phyloP scores from a whole-genome alignment of 2,113 vertebrate species.

The Heterochromis multidens region DNA sequence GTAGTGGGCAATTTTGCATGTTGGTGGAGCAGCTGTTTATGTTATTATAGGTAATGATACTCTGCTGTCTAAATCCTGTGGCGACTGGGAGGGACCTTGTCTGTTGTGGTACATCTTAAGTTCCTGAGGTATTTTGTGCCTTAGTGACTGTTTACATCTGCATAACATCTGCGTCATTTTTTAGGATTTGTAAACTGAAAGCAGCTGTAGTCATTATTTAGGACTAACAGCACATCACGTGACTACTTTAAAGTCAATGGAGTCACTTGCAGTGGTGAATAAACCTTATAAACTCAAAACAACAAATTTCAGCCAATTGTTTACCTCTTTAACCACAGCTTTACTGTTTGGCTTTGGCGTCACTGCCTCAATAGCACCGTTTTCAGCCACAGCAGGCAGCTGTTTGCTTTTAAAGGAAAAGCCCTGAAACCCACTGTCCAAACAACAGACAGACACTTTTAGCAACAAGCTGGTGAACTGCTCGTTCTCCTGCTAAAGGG shows the following conservation, averaged over 20 bases:
- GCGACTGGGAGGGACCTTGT: slow-evolving; percentile 47
- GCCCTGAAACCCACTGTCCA: background rate
- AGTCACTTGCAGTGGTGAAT: background rate
- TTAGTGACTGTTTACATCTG: background rate
- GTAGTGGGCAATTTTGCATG: background rate
- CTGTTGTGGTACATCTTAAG: slow-evolving; percentile 5
- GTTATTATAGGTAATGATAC: slow-evolving; percentile 63
- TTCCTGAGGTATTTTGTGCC: background rate
- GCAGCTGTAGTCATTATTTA: background rate
- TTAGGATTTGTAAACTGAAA: background rate
- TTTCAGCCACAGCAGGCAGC: background rate
- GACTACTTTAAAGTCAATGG: background rate
- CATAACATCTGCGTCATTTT: background rate
- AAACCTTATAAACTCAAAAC: background rate
- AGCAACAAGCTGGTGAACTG: background rate
- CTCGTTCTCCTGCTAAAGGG: background rate
- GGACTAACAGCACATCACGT: background rate
- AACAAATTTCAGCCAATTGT: background rate
- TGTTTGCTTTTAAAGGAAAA: background rate
- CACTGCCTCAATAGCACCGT: background rate
- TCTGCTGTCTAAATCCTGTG: slow-evolving; percentile 25
- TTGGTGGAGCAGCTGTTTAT: slow-evolving; percentile 43
- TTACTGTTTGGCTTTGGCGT: background rate
- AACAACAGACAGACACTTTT: background rate
- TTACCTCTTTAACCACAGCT: background rate